Evolutionary conservation across 2,888 invertebrate genomes (phyloP).

Genomic region (Pristionchus japonicus): DNA sequence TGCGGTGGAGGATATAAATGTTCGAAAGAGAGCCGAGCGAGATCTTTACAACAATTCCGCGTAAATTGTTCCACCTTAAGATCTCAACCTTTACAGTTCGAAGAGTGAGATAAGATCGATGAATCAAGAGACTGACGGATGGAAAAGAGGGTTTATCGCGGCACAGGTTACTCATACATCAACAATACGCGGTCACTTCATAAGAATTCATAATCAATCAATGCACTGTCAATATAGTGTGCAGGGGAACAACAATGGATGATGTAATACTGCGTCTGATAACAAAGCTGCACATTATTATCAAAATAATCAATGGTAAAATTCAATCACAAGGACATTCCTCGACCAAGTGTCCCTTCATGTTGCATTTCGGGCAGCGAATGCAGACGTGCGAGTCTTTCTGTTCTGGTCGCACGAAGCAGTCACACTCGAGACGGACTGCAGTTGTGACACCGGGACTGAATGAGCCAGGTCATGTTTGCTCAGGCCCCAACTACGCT

Average conservation of each 20-base stretch:
- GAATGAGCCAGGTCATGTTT: background rate
- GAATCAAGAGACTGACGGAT: background rate
- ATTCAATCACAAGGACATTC: background rate
- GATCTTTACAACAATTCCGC: background rate
- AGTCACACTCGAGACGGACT: background rate
- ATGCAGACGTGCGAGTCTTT: background rate
- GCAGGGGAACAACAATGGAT: too few species aligned
- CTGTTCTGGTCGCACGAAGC: background rate
- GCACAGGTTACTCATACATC: background rate
- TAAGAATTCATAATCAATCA: too few species aligned
- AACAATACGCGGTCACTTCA: too few species aligned
- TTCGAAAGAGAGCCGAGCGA: background rate
- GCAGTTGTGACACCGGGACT: background rate
- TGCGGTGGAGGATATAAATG: background rate
- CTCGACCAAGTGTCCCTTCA: background rate
- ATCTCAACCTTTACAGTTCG: background rate
- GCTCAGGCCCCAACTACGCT: too few species aligned
- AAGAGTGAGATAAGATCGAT: background rate
- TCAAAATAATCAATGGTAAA: background rate
- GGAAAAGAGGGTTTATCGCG: background rate
- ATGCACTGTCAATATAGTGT: background rate
- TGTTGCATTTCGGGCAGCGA: background rate
- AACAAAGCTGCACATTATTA: too few species aligned
- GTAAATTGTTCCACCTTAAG: background rate
- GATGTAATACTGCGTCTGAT: too few species aligned